Evolutionary conservation across 2,113 vertebrate species (phyloP), one percentile per base, ranked within the genome.

Genomic region (Misgurnus mizolepis): DNA sequence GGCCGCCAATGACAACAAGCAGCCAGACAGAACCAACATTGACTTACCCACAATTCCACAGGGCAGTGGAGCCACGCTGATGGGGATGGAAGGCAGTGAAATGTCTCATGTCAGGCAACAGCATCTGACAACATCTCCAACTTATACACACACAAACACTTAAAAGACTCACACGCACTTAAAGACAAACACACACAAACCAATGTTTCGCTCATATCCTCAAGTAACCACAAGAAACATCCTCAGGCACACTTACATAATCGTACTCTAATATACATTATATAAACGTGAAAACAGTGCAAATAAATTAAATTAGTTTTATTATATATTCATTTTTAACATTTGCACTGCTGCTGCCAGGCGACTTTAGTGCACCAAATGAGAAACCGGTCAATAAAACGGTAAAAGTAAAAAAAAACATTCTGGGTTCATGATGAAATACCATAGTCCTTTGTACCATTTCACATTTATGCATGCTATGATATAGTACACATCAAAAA

Each of bases 21-120:
- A 1, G 70, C 86, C 88, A 89, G 86, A 92, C 90, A 90, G 91
- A 86, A 84, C 86, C 76, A 76, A 86, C 87, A 91, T 87, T 90
- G 86, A 90, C 84, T 82, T 86, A 83, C 67, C 81, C 80, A 83
- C 71, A n/a, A 83, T 86, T 82, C 75, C 65, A 8, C n/a, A 12
- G 84, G 68, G 76, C 71, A 39, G 80, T 58, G 62, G 69, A 80
- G 65, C 3, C 86, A 22, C 22, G 8, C 47, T 45, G 55, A 84
- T 84, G 83, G 72, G 60, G 85, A 85, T 75, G 82, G 9, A 76
- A 61, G 18, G 65, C 7, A 45, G 55, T 56, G 79, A 56, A 75
- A 73, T 74, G 55, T 41, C 45, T 71, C 67, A 14, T 58, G n/a
- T 50, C 60, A 39, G 67, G 56, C 27, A 61, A 40, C 11, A 17